These are phyloP conservation scores for Labeo calbasu DNA, from an alignment of 2,797 vertebrate genomes.

Conservation along the genomic window DNA sequence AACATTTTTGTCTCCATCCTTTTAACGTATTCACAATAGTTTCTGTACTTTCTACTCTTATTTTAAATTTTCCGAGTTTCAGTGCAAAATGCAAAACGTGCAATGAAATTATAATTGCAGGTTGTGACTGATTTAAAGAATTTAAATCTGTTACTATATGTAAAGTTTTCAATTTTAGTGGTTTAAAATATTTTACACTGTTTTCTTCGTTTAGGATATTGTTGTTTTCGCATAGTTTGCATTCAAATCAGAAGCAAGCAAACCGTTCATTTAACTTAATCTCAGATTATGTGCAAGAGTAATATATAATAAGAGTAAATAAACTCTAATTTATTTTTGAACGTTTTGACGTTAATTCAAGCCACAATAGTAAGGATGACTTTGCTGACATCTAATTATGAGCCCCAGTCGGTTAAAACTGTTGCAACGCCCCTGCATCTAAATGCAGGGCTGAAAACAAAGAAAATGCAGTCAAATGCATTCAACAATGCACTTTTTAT, in stretches of 20 bases:
- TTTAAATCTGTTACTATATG: neutral
- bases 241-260: neutral
- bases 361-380: neutral
- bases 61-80: neutral
- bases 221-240: neutral
- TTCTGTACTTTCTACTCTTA: too few species aligned
- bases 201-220: neutral
- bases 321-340: neutral
- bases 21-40: neutral
- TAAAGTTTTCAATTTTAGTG: neutral
- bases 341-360: neutral
- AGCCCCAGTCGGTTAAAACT: neutral
- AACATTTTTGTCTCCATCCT: too few species aligned
- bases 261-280: neutral
- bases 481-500: neutral
- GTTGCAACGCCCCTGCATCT: neutral
- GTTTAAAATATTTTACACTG: neutral
- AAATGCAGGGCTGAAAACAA: neutral
- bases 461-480: neutral
- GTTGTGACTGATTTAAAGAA: neutral
- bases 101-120: neutral
- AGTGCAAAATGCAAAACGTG: neutral
- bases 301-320: too few species aligned
- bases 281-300: neutral
- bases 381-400: neutral